Conservation (phyloP, 2,113 vertebrate species). For the Ptilorrhoa leucosticta region DNA sequence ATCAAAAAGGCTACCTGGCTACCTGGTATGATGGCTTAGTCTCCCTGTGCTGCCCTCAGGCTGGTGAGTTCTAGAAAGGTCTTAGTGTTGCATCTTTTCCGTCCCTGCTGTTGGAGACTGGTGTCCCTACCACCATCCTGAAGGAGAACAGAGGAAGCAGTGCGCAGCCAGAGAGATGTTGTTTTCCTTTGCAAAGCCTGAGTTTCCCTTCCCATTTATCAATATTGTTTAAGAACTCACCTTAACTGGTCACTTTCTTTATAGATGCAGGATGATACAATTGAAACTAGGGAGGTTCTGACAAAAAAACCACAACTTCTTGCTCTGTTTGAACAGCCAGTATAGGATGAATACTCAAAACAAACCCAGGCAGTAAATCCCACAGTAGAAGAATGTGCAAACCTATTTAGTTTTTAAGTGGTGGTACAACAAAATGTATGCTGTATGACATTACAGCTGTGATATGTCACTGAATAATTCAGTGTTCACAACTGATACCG, state of each 20-base stretch:
- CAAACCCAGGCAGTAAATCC: neutral
- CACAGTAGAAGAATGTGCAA: neutral
- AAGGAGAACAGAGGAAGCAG: neutral
- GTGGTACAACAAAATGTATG: neutral
- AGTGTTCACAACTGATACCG: neutral
- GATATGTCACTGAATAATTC: neutral
- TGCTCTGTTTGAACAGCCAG: neutral
- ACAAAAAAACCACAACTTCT: neutral
- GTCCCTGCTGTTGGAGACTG: neutral
- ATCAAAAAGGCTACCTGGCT: neutral
- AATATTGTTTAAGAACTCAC: neutral
- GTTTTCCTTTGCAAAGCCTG: neutral
- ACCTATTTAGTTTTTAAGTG: neutral
- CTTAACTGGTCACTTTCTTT: neutral
- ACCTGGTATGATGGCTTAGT: neutral
- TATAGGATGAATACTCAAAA: neutral
- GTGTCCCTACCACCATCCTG: too few relatives aligned
- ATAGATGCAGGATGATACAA: neutral
- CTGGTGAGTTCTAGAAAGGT: neutral
- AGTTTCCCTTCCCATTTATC: neutral
- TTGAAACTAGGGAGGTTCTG: neutral
- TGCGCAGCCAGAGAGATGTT: too few relatives aligned
- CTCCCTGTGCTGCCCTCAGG: neutral
- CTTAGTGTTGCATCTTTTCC: neutral
- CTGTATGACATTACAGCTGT: neutral